These are phyloP conservation scores for Hippocampus abdominalis DNA, from an alignment of 2,113 vertebrate species.

Conservation along the genomic window DNA sequence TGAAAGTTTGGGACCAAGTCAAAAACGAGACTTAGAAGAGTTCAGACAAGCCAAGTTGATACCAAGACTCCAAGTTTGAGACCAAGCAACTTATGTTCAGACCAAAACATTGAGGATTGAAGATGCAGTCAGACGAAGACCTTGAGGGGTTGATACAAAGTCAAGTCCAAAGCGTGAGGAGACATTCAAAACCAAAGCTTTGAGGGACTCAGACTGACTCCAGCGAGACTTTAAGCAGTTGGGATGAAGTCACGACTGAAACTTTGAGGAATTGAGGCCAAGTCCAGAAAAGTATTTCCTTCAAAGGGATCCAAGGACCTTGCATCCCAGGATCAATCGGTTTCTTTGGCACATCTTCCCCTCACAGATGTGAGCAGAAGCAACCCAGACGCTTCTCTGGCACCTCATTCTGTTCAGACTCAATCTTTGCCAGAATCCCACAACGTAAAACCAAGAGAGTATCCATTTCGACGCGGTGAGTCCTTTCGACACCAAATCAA, in stretches of 20 bases:
- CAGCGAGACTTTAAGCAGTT: not conserved
- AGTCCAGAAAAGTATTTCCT: not conserved
- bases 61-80: not conserved
- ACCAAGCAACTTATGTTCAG: not conserved
- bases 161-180: too few species aligned
- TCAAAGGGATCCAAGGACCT: slow-evolving; percentile 43
- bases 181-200: not conserved
- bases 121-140: not conserved
- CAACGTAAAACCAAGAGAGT: slow-evolving; percentile 9
- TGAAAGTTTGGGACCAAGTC: too few species aligned
- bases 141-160: not conserved
- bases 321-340: slow-evolving; percentile 62
- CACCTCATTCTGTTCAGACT: slow-evolving; percentile 35
- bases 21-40: too few species aligned
- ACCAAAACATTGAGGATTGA: not conserved
- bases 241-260: not conserved
- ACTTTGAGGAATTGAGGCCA: not conserved
- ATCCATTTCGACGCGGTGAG: slow-evolving; percentile 38
- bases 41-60: not conserved
- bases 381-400: slow-evolving; percentile 30
- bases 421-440: slow-evolving; percentile 24
- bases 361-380: slow-evolving; percentile 75
- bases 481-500: too few species aligned
- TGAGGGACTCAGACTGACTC: not conserved
- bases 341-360: slow-evolving; percentile 72